These are phyloP conservation scores for Grapholita molesta DNA, from an alignment of 1,140 invertebrate genomes.

Conservation along the genomic window DNA sequence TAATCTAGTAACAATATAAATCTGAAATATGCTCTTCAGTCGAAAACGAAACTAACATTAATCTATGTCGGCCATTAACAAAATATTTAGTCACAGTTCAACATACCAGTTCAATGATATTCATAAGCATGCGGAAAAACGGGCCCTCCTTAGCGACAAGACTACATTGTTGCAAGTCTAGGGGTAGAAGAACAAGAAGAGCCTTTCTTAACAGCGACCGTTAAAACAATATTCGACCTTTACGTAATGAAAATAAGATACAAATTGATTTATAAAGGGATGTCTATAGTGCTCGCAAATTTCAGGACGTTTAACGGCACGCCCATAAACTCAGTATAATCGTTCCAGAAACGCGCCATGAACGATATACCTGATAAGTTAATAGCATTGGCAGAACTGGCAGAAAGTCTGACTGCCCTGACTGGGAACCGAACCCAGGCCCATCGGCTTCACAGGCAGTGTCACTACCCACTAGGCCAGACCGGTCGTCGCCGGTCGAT, in stretches of 20 bases:
- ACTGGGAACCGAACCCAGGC: too few relatives aligned
- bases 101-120: not conserved
- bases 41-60: not conserved
- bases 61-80: not conserved
- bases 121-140: not conserved
- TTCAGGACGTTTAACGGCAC: not conserved
- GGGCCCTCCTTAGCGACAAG: not conserved
- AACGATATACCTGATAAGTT: too few relatives aligned
- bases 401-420: too few relatives aligned
- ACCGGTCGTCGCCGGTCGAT: too few relatives aligned
- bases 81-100: not conserved
- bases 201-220: not conserved
- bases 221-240: not conserved
- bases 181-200: not conserved
- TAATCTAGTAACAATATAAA: not conserved
- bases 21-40: not conserved
- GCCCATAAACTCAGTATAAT: too few relatives aligned
- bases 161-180: not conserved
- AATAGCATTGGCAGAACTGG: too few relatives aligned
- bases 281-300: not conserved
- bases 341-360: too few relatives aligned
- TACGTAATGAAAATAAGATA: not conserved
- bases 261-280: not conserved
- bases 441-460: too few relatives aligned
- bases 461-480: too few relatives aligned